Evolutionary conservation across 2,888 invertebrate genomes (phyloP), one percentile per base, ranked within the genome.

Genomic region (Serripes groenlandicus): DNA sequence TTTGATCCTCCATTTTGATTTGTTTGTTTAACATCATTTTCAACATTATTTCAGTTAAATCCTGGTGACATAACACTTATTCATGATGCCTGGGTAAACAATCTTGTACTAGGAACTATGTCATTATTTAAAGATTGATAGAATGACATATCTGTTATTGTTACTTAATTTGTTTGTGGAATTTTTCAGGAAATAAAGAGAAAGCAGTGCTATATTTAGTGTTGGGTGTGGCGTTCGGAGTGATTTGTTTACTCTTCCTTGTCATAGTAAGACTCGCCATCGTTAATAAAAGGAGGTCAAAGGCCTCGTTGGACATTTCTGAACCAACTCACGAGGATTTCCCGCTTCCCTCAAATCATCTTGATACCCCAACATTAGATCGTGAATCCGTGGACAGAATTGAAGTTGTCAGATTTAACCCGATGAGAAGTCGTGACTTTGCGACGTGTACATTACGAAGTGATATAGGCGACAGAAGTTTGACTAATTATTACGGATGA

Each of bases 381-480:
- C 84, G 91, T 64, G 92, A 92, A 76, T 93, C 93, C 66, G 88
- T 92, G 21, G 93, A 93, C 82, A 86, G 92, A 35, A 92, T 93
- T 42, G 93, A 93, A 79, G 91, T 93, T 60, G 92, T 93, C 5
- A 81, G 92, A 23, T 93, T 92, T 80, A 91, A 90, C 68, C 93
- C 92, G 18, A 88, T 91, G 30, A 70, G 90, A 75, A 84, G 84
- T 82, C 77, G 86, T 49, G 86, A 86, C 69, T 86, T 86, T 78
- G 86, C 86, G 2, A 86, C 86, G 28, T 86, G 86, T 66, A 92
- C 92, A 3, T 81, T 91, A 66, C 76, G 92, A 23, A 90, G 89
- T 79, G 90, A 90, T 66, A 82, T 88, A 37, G 90, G 90, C n/a
- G 87, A 90, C 75, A 71, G 90, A 54, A 90, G 90, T 86, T 81